Conservation (phyloP, 2,888 invertebrate genomes). For the Muschampia plurimacula region DNA sequence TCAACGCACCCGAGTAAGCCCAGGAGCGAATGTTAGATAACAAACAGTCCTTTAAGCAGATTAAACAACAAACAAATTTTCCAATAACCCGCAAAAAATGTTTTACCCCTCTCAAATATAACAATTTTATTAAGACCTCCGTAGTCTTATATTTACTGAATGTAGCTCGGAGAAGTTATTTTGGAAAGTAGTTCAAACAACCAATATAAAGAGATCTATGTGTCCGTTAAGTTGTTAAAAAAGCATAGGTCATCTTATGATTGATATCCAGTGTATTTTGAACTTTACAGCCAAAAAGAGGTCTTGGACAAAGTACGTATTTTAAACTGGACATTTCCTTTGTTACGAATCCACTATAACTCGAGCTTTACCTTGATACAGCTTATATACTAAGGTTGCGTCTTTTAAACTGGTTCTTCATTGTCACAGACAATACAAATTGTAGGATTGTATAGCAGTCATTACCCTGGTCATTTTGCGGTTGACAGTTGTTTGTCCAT, state of each 20-base stretch:
- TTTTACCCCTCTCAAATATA: constrained; percentile 40
- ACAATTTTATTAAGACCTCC: constrained; percentile 35
- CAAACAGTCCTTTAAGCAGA: constrained; percentile 49
- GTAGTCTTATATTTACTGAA: not conserved
- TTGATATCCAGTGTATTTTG: not conserved
- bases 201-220: not conserved
- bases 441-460: constrained; percentile 48
- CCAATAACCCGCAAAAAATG: constrained; percentile 46
- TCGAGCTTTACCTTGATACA: not conserved
- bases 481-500: constrained; percentile 68
- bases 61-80: constrained; percentile 54
- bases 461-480: constrained; percentile 62
- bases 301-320: not conserved
- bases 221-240: not conserved
- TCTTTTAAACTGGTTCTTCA: constrained; percentile 14
- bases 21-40: constrained; percentile 43
- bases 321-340: constrained; percentile 9
- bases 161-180: not conserved
- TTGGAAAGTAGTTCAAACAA: not conserved
- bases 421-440: constrained; percentile 40
- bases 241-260: constrained; percentile 17
- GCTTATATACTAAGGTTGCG: not conserved
- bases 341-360: constrained; percentile 3
- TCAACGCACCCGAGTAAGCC: constrained; percentile 24
- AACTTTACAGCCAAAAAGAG: constrained; percentile 3